These are phyloP conservation scores for Xerus inauris DNA, from an alignment of 2,113 vertebrate species.

Conservation along the genomic window DNA sequence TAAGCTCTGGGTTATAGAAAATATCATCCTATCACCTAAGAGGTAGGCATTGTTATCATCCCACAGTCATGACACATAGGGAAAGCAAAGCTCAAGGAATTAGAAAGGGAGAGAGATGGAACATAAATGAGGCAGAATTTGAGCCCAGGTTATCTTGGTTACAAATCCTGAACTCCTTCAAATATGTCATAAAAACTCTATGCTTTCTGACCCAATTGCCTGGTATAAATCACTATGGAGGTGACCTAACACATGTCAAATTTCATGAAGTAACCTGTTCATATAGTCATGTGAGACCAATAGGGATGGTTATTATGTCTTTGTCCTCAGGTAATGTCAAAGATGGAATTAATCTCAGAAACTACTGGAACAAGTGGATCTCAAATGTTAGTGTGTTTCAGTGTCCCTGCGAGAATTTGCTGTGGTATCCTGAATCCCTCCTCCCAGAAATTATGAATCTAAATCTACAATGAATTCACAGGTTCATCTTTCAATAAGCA, in stretches of 20 bases:
- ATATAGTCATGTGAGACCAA: neutral
- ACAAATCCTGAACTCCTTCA: neutral
- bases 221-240: neutral
- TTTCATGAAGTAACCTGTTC: neutral
- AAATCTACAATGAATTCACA: neutral
- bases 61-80: neutral
- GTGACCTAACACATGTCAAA: neutral
- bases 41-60: neutral
- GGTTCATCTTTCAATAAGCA: neutral
- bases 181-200: neutral
- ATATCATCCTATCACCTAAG: neutral
- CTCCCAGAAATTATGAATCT: neutral
- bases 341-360: neutral
- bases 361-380: neutral
- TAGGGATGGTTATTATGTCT: neutral
- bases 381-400: neutral
- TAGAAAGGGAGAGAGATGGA: neutral
- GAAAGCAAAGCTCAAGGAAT: neutral
- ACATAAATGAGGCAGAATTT: neutral
- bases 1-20: neutral
- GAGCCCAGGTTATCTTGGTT: neutral
- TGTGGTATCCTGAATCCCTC: neutral
- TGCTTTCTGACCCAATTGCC: neutral
- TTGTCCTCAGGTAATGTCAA: neutral
- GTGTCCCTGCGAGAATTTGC: neutral